phyloP scores from a whole-genome alignment of 2,113 vertebrate species.

The Machaerirhynchus nigripectus region DNA sequence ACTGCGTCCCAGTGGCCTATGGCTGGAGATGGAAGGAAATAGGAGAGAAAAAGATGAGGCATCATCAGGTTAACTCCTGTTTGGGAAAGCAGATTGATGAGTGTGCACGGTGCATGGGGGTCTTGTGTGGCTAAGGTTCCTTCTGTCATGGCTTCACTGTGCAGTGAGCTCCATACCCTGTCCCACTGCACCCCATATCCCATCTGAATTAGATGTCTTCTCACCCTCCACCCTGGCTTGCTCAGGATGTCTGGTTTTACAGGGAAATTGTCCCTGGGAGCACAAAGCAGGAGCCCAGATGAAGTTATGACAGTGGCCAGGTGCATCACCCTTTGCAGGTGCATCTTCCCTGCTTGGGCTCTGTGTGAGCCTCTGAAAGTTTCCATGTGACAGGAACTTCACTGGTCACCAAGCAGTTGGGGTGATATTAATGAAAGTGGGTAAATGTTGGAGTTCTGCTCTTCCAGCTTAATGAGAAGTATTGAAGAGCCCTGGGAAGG shows the following conservation, averaged over 20 bases:
- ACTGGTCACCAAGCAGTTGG: background rate
- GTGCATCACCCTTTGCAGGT: background rate
- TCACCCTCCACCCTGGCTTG: background rate
- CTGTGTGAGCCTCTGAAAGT: background rate
- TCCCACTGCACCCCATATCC: background rate
- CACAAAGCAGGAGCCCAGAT: background rate
- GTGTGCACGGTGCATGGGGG: fast-evolving
- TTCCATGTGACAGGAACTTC: background rate
- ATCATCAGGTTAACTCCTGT: fast-evolving
- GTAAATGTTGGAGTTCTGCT: background rate
- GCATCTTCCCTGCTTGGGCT: background rate
- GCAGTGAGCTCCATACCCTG: background rate
- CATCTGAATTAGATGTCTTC: background rate
- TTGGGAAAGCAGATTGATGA: background rate
- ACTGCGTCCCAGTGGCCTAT: conserved; percentile 79
- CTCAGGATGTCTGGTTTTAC: background rate
- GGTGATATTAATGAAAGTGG: background rate
- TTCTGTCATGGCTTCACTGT: background rate
- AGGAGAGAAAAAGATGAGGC: background rate
- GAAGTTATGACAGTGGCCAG: background rate
- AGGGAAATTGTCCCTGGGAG: background rate
- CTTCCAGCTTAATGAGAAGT: background rate
- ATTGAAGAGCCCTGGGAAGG: background rate
- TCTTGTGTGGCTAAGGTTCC: fast-evolving
- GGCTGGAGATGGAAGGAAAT: conserved; percentile 45